Evolutionary conservation across 2,113 vertebrate genomes (phyloP), one percentile per base, ranked within the genome.

Genomic region (Polyodon spathula): DNA sequence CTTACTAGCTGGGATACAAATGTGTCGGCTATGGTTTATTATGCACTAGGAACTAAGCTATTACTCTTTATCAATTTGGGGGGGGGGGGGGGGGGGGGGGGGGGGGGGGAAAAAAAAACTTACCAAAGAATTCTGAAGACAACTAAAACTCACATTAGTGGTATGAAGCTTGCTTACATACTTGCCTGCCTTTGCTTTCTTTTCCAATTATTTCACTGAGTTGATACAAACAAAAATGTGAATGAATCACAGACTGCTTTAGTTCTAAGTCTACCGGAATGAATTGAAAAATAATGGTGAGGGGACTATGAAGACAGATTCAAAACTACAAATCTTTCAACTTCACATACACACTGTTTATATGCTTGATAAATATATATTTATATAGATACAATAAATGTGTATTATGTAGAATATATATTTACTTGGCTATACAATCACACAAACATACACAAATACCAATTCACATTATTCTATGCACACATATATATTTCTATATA

Each of bases 111-210:
- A 27, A 27, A 27, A 27, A 27, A 27, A 27, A 46, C 44, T 46
- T 46, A 46, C 44, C 44, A 46, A 46, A 46, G 8, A 46, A 46
- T 10, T 46, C 14, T 8, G 44, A 46, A 46, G 44, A 2, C 44
- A 46, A 10, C 8, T 46, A 46, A 46, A 46, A 46, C 2, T 46
- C 14, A 44, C 43, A 44, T 8, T 46, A 46, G 14, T 10, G 43
- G 43, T 14, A 27, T 27, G 1, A 27, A 46, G 53, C 15, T 54
- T 54, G 59, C 68, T 61, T 67, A 63, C 66, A 83, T 84, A 83
- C 84, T 75, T 78, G 77, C 82, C 78, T 71, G 68, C 56, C 55
- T 68, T 66, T 39, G 54, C 62, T 63, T 66, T 68, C 59, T 59
- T 58, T 69, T 46, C 73, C 66, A 63, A 66, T 58, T 63, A 56